A percentile compares a stretch with the other conserved stretches of the same genome.
Evolutionary conservation across 2,888 invertebrate species (phyloP).

Genomic region (Drosophila limbata): DNA sequence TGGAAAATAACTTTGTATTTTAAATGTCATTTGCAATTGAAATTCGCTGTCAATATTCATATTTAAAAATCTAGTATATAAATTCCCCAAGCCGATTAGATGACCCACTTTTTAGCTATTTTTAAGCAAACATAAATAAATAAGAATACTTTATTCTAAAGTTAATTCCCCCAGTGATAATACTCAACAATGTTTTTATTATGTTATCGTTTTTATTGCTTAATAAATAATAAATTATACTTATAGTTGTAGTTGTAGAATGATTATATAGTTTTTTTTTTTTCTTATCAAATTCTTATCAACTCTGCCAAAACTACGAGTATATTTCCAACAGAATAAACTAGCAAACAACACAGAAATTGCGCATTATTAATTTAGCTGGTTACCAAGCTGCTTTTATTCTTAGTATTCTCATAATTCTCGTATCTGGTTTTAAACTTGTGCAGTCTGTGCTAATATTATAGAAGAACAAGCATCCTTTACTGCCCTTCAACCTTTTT

Average conservation of each 20-base stretch:
- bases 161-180: constrained; percentile 9
- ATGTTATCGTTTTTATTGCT: constrained; percentile 15
- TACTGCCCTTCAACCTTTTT: neutral
- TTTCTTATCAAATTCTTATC: constrained; percentile 54
- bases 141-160: constrained; percentile 13
- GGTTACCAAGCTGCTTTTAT: constrained; percentile 14
- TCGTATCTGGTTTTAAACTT: neutral
- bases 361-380: constrained; percentile 32
- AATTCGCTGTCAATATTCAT: constrained; percentile 6
- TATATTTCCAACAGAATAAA: constrained; percentile 10
- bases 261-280: constrained; percentile 15
- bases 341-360: constrained; percentile 16
- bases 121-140: constrained; percentile 33
- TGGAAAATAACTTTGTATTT: neutral
- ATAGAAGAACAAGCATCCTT: constrained; percentile 5
- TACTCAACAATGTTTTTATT: neutral
- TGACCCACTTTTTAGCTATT: constrained; percentile 54
- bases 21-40: constrained; percentile 4
- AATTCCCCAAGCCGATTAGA: constrained; percentile 43
- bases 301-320: constrained; percentile 11
- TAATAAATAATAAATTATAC: constrained; percentile 12
- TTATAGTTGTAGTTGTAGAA: neutral
- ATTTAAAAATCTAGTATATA: constrained; percentile 1
- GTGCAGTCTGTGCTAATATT: constrained; percentile 2
- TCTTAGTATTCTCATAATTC: neutral